Percentiles rank a stretch among this genome's conserved stretches.
Conservation (phyloP, 2,888 invertebrate species). For the Diaphora mendica region DNA sequence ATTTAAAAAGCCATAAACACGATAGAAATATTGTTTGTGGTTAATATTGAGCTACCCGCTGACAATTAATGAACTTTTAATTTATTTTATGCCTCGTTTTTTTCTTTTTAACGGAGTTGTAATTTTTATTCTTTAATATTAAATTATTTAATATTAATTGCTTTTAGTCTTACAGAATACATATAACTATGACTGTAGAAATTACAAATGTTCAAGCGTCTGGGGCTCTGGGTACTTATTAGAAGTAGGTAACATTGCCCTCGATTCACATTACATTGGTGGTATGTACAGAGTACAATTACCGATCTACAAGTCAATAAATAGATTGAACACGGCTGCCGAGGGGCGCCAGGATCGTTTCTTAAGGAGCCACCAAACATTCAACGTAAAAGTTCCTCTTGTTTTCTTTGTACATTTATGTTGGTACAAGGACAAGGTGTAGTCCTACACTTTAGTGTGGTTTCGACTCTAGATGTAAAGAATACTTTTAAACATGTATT, state of each 20-base stretch:
- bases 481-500: background rate
- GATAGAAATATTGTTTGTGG: constrained; percentile 25
- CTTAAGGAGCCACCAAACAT: constrained; percentile 14
- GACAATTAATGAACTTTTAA: background rate
- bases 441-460: background rate
- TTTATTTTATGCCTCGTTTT: background rate
- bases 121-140: background rate
- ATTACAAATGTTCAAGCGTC: background rate
- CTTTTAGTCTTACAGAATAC: background rate
- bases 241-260: constrained; percentile 4
- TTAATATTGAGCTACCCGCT: constrained; percentile 9
- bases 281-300: constrained; percentile 45
- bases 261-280: constrained; percentile 14
- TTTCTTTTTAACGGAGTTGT: background rate
- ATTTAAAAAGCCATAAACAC: constrained; percentile 33
- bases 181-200: background rate
- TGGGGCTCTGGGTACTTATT: background rate
- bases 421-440: background rate
- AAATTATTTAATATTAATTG: background rate
- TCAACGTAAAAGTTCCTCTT: background rate
- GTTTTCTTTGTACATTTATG: background rate
- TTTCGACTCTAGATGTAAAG: background rate
- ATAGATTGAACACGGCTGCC: constrained; percentile 48
- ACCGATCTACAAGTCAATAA: constrained; percentile 49
- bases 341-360: constrained; percentile 17